Evolutionary conservation across 2,797 vertebrate species (phyloP).

Genomic region (Anniella stebbinsi): DNA sequence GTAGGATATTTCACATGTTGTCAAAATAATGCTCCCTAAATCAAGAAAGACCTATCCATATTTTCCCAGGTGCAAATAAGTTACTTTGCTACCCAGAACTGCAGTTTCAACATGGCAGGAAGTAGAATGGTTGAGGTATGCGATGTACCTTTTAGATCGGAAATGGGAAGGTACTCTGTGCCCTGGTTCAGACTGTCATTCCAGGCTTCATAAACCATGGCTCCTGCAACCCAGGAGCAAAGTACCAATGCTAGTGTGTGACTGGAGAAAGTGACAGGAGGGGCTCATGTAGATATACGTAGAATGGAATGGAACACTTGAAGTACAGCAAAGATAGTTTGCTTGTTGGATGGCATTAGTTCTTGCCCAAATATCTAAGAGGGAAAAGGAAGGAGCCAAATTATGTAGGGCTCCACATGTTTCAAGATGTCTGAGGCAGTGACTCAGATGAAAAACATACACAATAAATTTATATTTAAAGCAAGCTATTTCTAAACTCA

Average conservation of each 20-base stretch:
- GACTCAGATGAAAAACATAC: not conserved
- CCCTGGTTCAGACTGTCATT: not conserved
- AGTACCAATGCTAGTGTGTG: not conserved
- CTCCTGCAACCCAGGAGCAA: not conserved
- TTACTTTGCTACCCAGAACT: not conserved
- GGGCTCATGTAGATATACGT: not conserved
- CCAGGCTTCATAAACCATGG: not conserved
- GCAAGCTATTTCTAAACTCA: conserved; percentile 34
- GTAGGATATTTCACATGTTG: not conserved
- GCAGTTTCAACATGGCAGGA: not conserved
- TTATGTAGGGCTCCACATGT: not conserved
- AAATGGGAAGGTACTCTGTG: not conserved
- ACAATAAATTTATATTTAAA: not conserved
- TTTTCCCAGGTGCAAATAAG: not conserved
- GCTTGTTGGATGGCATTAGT: not conserved
- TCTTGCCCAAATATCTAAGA: not conserved
- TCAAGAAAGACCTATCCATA: not conserved
- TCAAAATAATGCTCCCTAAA: not conserved
- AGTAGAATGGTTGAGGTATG: not conserved
- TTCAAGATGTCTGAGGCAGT: not conserved
- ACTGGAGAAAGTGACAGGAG: not conserved
- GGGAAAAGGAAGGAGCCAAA: not conserved
- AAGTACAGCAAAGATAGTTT: not conserved
- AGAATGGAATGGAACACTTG: not conserved
- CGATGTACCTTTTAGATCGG: not conserved